Evolutionary conservation across 2,113 vertebrate genomes (phyloP), one percentile per base, ranked within the genome.

Genomic region (human (Homo sapiens)): DNA sequence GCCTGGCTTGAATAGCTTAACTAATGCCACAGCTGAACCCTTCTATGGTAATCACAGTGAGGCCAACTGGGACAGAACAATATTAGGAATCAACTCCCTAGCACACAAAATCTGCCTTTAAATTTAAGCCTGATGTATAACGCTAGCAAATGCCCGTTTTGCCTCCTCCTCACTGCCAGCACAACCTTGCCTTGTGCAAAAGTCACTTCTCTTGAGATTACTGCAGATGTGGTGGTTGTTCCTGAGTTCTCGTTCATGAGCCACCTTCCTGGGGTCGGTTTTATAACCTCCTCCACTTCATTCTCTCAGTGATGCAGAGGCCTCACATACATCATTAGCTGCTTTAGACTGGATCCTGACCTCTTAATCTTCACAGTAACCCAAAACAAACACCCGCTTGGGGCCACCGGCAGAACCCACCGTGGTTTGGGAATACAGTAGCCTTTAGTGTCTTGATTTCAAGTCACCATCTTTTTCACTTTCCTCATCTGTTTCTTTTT

Each of bases 281-380:
- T 40, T 8, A 1, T 16, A 27, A 5, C 12, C 40, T 17, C 20
- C 13, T 25, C 81, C 32, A 6, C n/a, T 8, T n/a, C 7, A 48
- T n/a, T 8, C 16, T 57, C n/a, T 83, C 32, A 3, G 4, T 25
- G 7, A 25, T 6, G 35, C 43, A 5, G 57, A 40, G 10, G 13
- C 38, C 84, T 82, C 27, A 0, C 30, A 0, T 3, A 3, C 2
- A 14, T 12, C 27, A 10, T 18, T 5, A 0, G 2, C 68, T 38
- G 20, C 10, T 1, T 5, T 27, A 45, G 35, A 22, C 66, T 57
- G 32, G 11, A 70, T 38, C 32, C 61, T 20, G 30, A 7, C 68
- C 12, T 75, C 59, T 11, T 5, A 1, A 8, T 61, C n/a, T 64
- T 35, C 3, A 30, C n/a, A 70, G 0, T 27, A 38, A 73, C 5